Base-by-base conservation (phyloP, 2,113 vertebrate genomes). In the Misgurnus mizolepis region DNA sequence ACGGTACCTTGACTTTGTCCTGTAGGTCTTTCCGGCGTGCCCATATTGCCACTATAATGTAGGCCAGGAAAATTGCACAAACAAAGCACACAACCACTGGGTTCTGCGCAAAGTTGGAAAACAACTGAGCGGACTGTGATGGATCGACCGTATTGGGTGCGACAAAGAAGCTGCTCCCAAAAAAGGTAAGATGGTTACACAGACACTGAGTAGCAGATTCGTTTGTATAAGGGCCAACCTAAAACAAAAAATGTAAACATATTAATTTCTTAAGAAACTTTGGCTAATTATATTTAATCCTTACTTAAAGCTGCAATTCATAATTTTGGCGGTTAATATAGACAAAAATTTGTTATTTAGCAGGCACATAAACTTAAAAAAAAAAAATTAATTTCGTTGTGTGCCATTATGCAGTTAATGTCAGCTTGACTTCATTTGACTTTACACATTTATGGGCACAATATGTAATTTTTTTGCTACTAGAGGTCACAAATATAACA, bases 171-270 rank as follows among this genome's bases (percentile, higher is more conserved):
- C 95, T 95, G 88, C 95, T 98, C 72, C 95, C 96, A 12, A 98
- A 99, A 88, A 97, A 95, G 11, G 97, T 98, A 76, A 98, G 89
- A 82, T 98, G 96, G 83, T 93, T 95, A 86, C 96, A 99, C 67
- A 98, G 92, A 87, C 97, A 97, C 86, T 98, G 97, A 0, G 93
- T 96, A 56, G 90, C 90, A 67, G 82, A 84, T 71, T 80, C 84
- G 0, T 87, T 95, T 61, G 95, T 96, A 87, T 89, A 89, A 0
- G 95, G 94, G 27, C 97, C 96, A 10, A 98, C 96, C 97, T 80
- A 70, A 81, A 39, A 40, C 69, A 18, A 6, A 56, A 17, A 56
- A 18, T n/a, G 8, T 4, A n/a, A 56, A n/a, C 55, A 56, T n/a
- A 15, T 12, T 49, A 0, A 14, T 12, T 12, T 12, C 12, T 50